Conservation (phyloP, 2,113 vertebrate genomes). For the Serinus canaria region DNA sequence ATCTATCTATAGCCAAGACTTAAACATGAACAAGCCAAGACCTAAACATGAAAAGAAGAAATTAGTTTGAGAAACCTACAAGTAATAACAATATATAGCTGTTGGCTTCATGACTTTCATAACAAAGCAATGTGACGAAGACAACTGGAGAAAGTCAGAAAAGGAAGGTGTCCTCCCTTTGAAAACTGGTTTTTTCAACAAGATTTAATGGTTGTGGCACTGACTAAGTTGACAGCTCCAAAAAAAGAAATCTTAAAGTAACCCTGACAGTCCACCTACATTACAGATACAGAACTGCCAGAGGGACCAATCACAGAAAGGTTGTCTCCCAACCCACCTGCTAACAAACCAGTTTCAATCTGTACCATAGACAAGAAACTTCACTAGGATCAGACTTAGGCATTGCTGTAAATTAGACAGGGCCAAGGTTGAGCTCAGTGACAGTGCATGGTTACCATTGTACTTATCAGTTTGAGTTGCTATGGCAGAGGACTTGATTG, state of each 20-base stretch:
- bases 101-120: background rate
- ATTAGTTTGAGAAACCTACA: background rate
- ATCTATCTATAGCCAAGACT: too few species aligned
- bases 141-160: background rate
- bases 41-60: background rate
- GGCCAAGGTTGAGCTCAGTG: background rate
- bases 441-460: background rate
- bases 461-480: background rate
- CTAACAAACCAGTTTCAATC: background rate
- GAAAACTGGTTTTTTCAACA: background rate
- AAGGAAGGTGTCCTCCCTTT: background rate
- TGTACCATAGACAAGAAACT: background rate
- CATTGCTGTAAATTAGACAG: background rate
- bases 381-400: background rate
- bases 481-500: background rate
- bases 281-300: background rate
- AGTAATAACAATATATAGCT: background rate
- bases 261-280: background rate
- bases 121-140: background rate
- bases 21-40: fast-evolving
- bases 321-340: background rate
- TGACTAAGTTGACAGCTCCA: background rate
- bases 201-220: background rate
- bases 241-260: background rate
- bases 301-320: background rate